These are phyloP conservation scores for Simalia tracyae DNA, from an alignment of 2,797 vertebrate species.

Conservation along the genomic window DNA sequence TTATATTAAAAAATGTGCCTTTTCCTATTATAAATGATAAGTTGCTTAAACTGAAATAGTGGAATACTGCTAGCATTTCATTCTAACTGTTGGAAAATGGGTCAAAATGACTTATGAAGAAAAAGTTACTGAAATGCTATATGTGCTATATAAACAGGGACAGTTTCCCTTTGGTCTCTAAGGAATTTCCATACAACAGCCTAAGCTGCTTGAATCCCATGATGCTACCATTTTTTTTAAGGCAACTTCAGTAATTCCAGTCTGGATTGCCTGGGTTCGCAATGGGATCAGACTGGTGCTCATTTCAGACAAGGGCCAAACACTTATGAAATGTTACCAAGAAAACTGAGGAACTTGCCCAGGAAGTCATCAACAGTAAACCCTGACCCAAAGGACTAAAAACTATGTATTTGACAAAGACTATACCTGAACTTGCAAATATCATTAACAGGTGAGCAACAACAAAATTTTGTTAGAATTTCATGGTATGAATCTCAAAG, in stretches of 20 bases:
- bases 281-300: too few relatives aligned
- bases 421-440: neutral
- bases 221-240: too few relatives aligned
- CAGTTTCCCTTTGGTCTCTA: conserved; percentile 60
- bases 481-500: neutral
- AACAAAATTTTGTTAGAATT: neutral
- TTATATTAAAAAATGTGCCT: neutral
- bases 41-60: neutral
- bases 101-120: conserved; percentile 33
- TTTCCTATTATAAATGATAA: neutral
- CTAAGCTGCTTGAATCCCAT: too few relatives aligned
- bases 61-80: conserved; percentile 1
- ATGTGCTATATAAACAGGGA: conserved; percentile 57
- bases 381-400: too few relatives aligned
- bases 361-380: too few relatives aligned
- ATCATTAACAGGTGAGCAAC: neutral
- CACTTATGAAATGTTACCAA: too few relatives aligned
- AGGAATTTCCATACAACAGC: conserved; percentile 9
- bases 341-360: too few relatives aligned
- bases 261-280: too few relatives aligned
- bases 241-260: too few relatives aligned
- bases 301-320: too few relatives aligned
- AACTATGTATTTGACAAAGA: neutral
- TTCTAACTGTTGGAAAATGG: conserved; percentile 18
- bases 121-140: conserved; percentile 49